phyloP scores from a whole-genome alignment of 2,113 vertebrate species.

The Pungitius pungitius region DNA sequence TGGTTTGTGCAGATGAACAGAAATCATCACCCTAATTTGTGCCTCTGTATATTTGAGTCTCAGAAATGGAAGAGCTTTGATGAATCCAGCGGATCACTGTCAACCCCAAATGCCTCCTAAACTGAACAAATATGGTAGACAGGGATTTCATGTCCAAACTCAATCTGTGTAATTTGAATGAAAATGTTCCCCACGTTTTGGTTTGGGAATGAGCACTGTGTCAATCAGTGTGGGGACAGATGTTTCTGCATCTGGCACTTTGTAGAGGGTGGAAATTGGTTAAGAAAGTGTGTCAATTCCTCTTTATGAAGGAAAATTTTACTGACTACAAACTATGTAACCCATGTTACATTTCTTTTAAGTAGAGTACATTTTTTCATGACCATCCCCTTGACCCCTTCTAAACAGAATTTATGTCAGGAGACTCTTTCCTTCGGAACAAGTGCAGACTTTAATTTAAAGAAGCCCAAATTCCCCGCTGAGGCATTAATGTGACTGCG shows the following conservation, averaged over 20 bases:
- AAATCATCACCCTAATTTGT: not conserved
- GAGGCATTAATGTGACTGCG: not conserved
- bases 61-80: not conserved
- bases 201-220: not conserved
- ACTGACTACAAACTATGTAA: not conserved
- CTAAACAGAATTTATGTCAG: not conserved
- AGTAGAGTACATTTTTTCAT: no score
- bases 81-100: not conserved
- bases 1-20: not conserved
- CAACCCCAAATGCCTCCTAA: not conserved
- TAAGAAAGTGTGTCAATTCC: not conserved
- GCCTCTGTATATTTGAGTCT: not conserved
- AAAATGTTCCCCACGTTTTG: not conserved
- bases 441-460: not conserved
- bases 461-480: not conserved
- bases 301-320: constrained; percentile 1
- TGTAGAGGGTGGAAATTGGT: not conserved
- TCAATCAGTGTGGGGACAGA: not conserved
- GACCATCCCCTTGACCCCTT: no score
- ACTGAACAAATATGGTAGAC: not conserved
- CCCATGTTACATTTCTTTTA: no score
- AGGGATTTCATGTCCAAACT: not conserved
- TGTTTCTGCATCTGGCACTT: not conserved
- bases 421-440: not conserved
- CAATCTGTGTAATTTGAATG: not conserved